Evolutionary conservation across 1,140 invertebrate species (phyloP), one percentile per base, ranked within the genome.

Genomic region (Drosophila triauraria): DNA sequence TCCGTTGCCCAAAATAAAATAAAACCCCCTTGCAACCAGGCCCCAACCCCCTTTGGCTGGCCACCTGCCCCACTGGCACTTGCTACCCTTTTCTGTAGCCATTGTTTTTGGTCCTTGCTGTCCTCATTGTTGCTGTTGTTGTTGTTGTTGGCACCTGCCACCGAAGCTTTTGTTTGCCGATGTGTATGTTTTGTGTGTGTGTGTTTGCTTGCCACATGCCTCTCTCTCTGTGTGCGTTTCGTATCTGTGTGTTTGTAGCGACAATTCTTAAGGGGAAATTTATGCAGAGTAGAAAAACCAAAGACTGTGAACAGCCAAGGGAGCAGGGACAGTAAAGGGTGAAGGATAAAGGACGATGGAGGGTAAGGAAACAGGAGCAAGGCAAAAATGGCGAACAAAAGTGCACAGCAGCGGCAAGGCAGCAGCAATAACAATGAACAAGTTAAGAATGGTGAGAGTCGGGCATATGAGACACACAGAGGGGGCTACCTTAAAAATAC

Each of bases 221-320:
- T 46, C 48, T 46, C 12, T 44, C 42, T 20, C 38, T 58, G 12
- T 64, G 23, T 13, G 20, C 20, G 23, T 46, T 23, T 10, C 20
- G 23, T 50, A 12, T 71, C 47, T 67, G 35, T 63, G 44, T 76
- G 35, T 60, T 43, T 50, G 58, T 20, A 57, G 59, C 84, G 65
- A 78, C 80, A 90, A 88, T 84, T 80, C 85, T 90, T 88, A 70
- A 85, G 85, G 85, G 85, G 64, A 88, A 88, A 88, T 88, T 88
- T 88, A 88, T 88, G 85, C 85, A 82, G 65, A 88, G 80, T 65
- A 78, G 75, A 65, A 76, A 82, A 69, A 58, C 51, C 69, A 59
- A 61, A 62, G 68, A 70, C 62, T 70, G 67, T 68, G 48, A 70
- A 68, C 62, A 46, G 62, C 48, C 67, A 30, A 40, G 67, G 62